Evolutionary conservation across 2,797 vertebrate genomes (phyloP).

Genomic region (Pseudotriccus pelzelni): DNA sequence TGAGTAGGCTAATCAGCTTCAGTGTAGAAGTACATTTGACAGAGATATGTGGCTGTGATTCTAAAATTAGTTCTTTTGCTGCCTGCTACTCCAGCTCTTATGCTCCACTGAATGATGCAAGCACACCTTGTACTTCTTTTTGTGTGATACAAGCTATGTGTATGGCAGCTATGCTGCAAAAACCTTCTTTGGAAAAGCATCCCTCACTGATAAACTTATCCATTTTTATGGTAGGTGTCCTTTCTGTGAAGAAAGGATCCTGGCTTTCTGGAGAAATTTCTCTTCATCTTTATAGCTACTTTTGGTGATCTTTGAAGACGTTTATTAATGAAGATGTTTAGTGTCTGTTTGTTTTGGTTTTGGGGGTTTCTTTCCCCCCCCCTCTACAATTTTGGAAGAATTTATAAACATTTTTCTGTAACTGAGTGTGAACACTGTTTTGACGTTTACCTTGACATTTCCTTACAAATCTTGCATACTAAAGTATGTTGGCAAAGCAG

Average conservation of each 20-base stretch:
- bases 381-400: neutral
- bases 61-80: neutral
- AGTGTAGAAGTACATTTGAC: neutral
- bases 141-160: neutral
- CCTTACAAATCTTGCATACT: neutral
- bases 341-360: neutral
- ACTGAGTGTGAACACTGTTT: neutral
- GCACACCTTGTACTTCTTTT: neutral
- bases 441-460: neutral
- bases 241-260: neutral
- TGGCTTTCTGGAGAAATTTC: neutral
- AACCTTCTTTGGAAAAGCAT: neutral
- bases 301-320: neutral
- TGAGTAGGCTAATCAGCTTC: neutral
- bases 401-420: neutral
- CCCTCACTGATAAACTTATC: neutral
- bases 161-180: neutral
- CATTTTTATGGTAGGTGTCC: neutral
- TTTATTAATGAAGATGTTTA: neutral
- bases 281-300: neutral
- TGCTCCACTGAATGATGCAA: neutral
- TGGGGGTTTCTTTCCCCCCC: fast-evolving
- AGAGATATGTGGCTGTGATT: neutral
- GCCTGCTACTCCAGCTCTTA: neutral
- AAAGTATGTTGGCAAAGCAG: neutral